These are phyloP conservation scores for Philotrypesis tridentata DNA, from an alignment of 1,140 invertebrate genomes.

Conservation along the genomic window DNA sequence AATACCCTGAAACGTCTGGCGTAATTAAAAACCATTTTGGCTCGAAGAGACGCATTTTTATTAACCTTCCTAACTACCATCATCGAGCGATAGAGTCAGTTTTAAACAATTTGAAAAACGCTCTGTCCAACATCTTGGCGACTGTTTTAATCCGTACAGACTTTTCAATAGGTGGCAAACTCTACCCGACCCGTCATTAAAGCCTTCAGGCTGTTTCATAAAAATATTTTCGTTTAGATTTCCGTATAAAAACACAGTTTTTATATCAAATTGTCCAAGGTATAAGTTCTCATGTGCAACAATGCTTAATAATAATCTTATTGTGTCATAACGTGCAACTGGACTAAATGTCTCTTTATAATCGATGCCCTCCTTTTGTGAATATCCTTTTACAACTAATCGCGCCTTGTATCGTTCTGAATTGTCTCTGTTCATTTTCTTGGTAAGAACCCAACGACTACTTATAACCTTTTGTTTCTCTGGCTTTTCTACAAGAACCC, in stretches of 20 bases:
- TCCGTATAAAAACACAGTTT: background rate
- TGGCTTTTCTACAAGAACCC: too few species aligned
- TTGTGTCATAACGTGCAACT: too few species aligned
- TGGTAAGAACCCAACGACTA: background rate
- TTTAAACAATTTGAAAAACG: too few species aligned
- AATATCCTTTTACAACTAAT: background rate
- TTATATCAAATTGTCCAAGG: background rate
- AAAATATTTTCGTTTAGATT: background rate
- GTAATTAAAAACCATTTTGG: too few species aligned
- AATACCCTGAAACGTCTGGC: too few species aligned
- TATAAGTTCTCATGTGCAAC: background rate
- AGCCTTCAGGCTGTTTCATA: background rate
- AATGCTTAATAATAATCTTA: slow-evolving; percentile 20
- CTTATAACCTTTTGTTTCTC: too few species aligned
- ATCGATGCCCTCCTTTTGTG: too few species aligned
- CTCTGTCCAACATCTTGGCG: background rate
- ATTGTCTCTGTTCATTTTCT: too few species aligned
- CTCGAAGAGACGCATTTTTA: too few species aligned
- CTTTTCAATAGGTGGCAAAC: background rate
- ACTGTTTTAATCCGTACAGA: slow-evolving; percentile 6
- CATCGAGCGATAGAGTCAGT: too few species aligned
- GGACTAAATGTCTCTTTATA: too few species aligned
- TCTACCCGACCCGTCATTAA: background rate
- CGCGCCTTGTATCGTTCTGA: background rate
- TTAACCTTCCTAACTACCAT: too few species aligned